phyloP scores from a whole-genome alignment of 2,113 vertebrate species.

The Brachypodius melanocephalos region DNA sequence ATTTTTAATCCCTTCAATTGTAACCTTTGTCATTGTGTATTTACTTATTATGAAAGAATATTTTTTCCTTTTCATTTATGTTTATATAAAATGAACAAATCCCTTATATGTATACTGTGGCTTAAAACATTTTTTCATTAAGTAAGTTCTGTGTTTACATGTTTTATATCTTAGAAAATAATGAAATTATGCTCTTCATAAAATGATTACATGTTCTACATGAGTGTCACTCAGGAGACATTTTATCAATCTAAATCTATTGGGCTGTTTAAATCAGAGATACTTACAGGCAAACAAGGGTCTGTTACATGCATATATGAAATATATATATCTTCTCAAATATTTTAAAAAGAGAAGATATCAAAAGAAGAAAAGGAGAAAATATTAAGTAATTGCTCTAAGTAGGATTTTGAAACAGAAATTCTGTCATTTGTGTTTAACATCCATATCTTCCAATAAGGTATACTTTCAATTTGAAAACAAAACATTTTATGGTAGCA shows the following conservation, averaged over 20 bases:
- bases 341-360: not conserved
- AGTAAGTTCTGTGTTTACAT: slow-evolving; percentile 56
- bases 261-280: slow-evolving; percentile 44
- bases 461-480: slow-evolving; percentile 6
- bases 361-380: not conserved
- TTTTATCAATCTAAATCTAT: slow-evolving; percentile 35
- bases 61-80: slow-evolving; percentile 67
- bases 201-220: slow-evolving; percentile 47
- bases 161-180: slow-evolving; percentile 62
- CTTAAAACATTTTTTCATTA: slow-evolving; percentile 60
- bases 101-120: slow-evolving; percentile 36
- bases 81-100: slow-evolving; percentile 64
- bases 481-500: not conserved
- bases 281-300: not conserved
- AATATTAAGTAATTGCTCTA: slow-evolving; percentile 21
- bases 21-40: slow-evolving; percentile 71
- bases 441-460: not conserved
- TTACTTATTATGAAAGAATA: slow-evolving; percentile 68
- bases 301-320: not conserved
- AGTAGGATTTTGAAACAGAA: slow-evolving; percentile 44
- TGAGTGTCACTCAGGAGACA: slow-evolving; percentile 47
- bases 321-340: not conserved
- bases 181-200: slow-evolving; percentile 52
- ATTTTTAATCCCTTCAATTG: slow-evolving; percentile 75
- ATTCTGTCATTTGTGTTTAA: not conserved